phyloP scores from a whole-genome alignment of 2,113 vertebrate species.

The Semnornis frantzii region DNA sequence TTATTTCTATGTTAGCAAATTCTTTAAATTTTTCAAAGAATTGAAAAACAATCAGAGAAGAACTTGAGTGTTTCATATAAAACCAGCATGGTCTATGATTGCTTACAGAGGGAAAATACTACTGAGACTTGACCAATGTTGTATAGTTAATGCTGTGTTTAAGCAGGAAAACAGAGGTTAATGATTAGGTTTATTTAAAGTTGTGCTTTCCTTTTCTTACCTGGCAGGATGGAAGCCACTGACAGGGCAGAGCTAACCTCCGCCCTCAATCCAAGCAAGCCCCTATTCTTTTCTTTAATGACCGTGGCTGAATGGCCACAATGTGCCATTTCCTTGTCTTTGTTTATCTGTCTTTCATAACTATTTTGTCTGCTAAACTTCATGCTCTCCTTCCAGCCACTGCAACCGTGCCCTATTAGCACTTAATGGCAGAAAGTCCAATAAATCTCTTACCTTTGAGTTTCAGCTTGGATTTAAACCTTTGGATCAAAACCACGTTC shows the following conservation, averaged over 20 bases:
- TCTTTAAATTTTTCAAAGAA: constrained; percentile 43
- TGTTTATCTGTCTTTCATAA: not conserved
- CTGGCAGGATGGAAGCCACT: not conserved
- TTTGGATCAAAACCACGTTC: not conserved
- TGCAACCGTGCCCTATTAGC: not conserved
- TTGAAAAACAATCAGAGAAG: not conserved
- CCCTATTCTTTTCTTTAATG: not conserved
- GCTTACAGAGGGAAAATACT: constrained; percentile 37
- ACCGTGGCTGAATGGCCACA: not conserved
- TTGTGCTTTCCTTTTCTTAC: not conserved
- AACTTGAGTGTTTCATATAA: constrained; percentile 49
- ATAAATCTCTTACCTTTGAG: not conserved
- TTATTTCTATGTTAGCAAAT: not conserved
- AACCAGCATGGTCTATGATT: constrained; percentile 20
- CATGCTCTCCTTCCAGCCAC: not conserved
- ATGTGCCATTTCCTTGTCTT: not conserved
- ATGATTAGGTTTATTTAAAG: not conserved
- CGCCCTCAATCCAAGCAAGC: not conserved
- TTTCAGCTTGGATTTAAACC: not conserved
- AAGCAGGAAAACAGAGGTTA: not conserved
- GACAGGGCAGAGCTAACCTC: not conserved
- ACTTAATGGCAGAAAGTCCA: not conserved
- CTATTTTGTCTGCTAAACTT: not conserved
- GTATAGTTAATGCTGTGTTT: not conserved
- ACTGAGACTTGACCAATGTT: not conserved